Conservation (phyloP, 2,797 vertebrate genomes). For the Intellagama lesueurii region DNA sequence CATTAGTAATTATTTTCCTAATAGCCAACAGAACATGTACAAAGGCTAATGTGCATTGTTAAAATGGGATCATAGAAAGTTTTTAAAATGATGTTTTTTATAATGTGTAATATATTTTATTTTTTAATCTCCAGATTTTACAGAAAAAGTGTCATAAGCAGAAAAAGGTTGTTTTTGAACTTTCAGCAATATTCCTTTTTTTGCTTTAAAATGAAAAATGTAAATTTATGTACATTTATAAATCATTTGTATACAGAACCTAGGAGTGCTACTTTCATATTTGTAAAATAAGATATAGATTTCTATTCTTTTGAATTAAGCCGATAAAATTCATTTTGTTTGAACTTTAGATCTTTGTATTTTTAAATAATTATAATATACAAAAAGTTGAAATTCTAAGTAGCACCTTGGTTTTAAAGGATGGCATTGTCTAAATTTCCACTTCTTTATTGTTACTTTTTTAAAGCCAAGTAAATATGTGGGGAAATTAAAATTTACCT, state of each 20-base stretch:
- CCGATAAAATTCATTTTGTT: constrained; percentile 10
- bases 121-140: background rate
- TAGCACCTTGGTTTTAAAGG: constrained; percentile 34
- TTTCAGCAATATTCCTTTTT: background rate
- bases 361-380: constrained; percentile 55
- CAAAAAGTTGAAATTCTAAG: constrained; percentile 62
- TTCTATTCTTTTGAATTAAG: constrained; percentile 32
- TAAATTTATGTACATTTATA: constrained; percentile 9
- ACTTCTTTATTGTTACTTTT: background rate
- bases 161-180: constrained; percentile 59
- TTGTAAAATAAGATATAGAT: constrained; percentile 21
- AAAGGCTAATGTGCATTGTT: background rate
- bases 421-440: background rate
- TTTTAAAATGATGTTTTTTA: background rate
- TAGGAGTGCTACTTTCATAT: constrained; percentile 13
- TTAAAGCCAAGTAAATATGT: background rate
- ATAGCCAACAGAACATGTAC: accelerated
- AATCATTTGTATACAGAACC: constrained; percentile 48
- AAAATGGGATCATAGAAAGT: background rate
- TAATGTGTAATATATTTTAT: constrained; percentile 26
- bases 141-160: constrained; percentile 12
- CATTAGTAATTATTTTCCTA: background rate
- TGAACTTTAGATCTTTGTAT: constrained; percentile 38
- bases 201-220: background rate
- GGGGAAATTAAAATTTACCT: background rate